phyloP scores from a whole-genome alignment of 2,797 vertebrate species.

The Eidolon dupreanum region DNA sequence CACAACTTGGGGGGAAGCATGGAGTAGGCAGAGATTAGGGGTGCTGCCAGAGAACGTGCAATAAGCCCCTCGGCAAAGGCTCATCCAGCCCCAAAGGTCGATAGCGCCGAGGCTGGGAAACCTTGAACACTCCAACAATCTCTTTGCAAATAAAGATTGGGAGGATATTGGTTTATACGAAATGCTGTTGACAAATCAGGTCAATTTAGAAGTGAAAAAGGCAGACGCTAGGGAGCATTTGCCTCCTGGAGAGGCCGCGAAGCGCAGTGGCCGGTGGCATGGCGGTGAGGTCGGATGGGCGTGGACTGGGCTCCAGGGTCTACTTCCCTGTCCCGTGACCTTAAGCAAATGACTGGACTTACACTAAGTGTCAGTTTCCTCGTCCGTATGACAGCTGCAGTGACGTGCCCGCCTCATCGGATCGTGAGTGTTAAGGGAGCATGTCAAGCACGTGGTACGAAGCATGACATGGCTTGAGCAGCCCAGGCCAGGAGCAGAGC shows the following conservation, averaged over 20 bases:
- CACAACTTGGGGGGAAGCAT: neutral
- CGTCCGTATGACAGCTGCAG: neutral
- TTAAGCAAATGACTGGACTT: neutral
- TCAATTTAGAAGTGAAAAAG: slow-evolving; percentile 60
- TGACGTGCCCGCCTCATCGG: neutral
- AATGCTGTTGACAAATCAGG: slow-evolving; percentile 66
- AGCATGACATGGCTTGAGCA: neutral
- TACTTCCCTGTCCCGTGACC: neutral
- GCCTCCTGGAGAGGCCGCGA: neutral
- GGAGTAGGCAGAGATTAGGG: neutral
- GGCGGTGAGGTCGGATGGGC: neutral
- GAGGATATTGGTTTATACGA: neutral
- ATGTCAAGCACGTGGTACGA: neutral
- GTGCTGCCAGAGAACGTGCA: neutral
- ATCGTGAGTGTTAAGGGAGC: neutral
- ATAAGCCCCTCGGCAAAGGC: neutral
- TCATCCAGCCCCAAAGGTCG: neutral
- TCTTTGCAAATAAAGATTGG: slow-evolving; percentile 25
- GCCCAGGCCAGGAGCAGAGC: neutral
- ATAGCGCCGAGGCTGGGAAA: neutral
- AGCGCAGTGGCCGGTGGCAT: fast-evolving
- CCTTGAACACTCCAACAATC: neutral
- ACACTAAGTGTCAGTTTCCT: neutral
- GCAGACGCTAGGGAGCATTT: neutral
- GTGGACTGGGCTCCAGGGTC: neutral